Conservation (phyloP, 2,113 vertebrate genomes). For the Marcusenius ussheri region DNA sequence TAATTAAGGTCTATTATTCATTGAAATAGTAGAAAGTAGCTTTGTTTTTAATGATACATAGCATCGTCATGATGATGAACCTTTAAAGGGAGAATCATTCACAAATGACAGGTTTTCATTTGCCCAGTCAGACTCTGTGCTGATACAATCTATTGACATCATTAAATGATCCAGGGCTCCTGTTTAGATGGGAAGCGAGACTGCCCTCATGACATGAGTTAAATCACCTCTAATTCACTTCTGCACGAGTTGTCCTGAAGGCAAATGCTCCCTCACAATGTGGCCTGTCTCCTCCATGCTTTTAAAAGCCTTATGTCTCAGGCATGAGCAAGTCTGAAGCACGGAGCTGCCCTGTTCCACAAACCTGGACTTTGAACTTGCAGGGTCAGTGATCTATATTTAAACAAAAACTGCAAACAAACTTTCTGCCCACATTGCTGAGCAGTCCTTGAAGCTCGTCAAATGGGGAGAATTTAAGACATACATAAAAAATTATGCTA, state of each 20-base stretch:
- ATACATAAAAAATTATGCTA: not conserved
- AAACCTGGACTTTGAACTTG: slow-evolving; percentile 4
- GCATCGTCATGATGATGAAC: not conserved
- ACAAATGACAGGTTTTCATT: not conserved
- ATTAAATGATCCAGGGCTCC: not conserved
- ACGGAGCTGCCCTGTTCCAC: not conserved
- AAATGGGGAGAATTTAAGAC: not conserved
- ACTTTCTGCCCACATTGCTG: not conserved
- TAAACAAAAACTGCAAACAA: not conserved
- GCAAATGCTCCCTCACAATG: not conserved
- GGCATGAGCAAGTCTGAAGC: not conserved
- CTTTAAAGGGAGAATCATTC: not conserved
- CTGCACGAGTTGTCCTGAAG: not conserved
- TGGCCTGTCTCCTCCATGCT: not conserved
- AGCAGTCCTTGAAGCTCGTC: not conserved
- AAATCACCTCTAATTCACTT: not conserved
- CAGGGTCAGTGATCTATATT: not conserved
- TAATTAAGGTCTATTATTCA: not conserved
- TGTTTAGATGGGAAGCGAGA: not conserved
- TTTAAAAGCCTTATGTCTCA: not conserved
- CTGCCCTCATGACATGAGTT: not conserved
- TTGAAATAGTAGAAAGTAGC: not conserved
- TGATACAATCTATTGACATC: not conserved
- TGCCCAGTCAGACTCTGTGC: not conserved
- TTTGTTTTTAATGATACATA: not conserved